phyloP scores from a whole-genome alignment of 2,113 vertebrate species.

The Barbus barbus region DNA sequence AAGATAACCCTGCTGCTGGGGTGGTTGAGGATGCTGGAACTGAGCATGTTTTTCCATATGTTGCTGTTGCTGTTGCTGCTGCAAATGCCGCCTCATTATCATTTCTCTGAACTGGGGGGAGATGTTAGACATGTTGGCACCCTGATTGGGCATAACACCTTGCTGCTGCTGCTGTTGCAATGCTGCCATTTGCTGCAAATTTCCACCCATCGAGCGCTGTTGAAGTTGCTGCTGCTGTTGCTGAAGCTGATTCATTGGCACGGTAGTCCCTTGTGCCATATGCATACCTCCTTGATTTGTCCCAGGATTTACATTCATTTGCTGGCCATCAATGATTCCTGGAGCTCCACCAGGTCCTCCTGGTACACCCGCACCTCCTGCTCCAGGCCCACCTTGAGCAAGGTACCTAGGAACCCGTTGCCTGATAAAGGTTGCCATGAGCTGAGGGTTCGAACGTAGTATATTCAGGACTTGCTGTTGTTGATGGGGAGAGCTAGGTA shows the following conservation, averaged over 20 bases:
- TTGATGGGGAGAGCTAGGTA: constrained; percentile 79
- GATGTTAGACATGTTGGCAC: constrained; percentile 74
- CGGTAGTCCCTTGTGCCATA: constrained; percentile 70
- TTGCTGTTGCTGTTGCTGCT: constrained; percentile 79
- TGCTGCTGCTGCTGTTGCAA: constrained; percentile 74
- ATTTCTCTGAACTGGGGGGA: constrained; percentile 85
- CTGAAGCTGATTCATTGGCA: constrained; percentile 83
- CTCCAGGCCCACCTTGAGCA: constrained; percentile 68
- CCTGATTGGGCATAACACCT: constrained; percentile 82
- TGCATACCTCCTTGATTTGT: constrained; percentile 83
- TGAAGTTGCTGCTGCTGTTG: constrained; percentile 78
- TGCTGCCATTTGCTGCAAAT: constrained; percentile 71
- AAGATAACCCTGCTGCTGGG: constrained; percentile 86
- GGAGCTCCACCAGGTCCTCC: constrained; percentile 65
- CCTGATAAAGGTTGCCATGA: constrained; percentile 96
- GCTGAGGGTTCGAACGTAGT: constrained; percentile 93
- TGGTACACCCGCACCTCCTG: constrained; percentile 57
- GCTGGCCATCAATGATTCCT: constrained; percentile 70
- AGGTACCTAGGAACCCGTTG: constrained; percentile 91
- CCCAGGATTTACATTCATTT: constrained; percentile 66
- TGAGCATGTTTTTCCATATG: constrained; percentile 89
- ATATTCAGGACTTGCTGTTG: constrained; percentile 95
- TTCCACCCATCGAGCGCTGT: constrained; percentile 63
- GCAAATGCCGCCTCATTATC: constrained; percentile 84
- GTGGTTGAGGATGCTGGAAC: constrained; percentile 82